Base-by-base conservation (phyloP, 2,113 vertebrate species). In the Anolis carolinensis region DNA sequence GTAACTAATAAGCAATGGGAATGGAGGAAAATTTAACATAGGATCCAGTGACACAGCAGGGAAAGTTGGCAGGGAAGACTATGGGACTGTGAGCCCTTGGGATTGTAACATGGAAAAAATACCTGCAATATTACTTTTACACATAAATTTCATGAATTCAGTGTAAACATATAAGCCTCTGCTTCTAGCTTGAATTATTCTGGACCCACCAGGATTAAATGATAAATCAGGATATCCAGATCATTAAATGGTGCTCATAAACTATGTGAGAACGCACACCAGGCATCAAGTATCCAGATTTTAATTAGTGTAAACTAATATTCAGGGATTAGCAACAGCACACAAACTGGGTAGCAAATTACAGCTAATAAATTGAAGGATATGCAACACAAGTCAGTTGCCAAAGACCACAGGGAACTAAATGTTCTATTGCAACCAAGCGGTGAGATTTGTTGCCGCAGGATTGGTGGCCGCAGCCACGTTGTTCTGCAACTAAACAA, bases 251-350 rank as follows among this genome's bases (percentile, higher is more conserved):
- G 62, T 83, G 83, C 20, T 73, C 0, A 0, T 92, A 90, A 92
- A 92, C 85, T 48, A 48, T 81, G 0, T 0, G 86, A 89, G 73
- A 74, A 73, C 48, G 85, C 72, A 82, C 88, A 71, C 79, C 79
- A 50, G 86, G 73, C 63, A 68, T 81, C 55, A 2, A 0, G 76
- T 21, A 63, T 82, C 79, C 0, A 63, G 14, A 87, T 86, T 89
- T 80, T 86, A 92, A 91, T 92, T 92, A 91, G 86, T 50, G 74
- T 92, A 93, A 95, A 91, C 20, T 50, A 91, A 92, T 92, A 90
- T 87, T 88, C 84, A 5, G 1, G 87, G 88, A 89, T 89, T 83
- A 76, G 89, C 68, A 87, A 0, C 0, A 83, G 85, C 74, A 36
- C 23, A 50, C 0, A 0, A 79, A 79, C 81, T 0, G 1, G 84